Evolutionary conservation across 2,113 vertebrate genomes (phyloP).

Genomic region (Todiramphus saurophagus): DNA sequence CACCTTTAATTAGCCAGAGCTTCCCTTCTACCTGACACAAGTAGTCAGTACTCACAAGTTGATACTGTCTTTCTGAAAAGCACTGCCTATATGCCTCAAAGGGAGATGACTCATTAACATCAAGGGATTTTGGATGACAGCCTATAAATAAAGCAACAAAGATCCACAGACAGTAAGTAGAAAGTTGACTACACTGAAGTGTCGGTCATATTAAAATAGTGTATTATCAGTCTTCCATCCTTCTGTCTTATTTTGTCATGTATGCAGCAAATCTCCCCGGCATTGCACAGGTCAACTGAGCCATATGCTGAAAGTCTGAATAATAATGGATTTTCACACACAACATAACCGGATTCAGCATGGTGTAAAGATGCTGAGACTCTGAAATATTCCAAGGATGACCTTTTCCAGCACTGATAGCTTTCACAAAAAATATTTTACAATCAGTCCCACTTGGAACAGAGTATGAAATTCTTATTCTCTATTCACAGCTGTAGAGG

Average conservation of each 20-base stretch:
- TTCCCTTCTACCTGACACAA: neutral
- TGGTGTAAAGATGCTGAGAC: neutral
- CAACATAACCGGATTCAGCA: neutral
- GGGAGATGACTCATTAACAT: constrained; percentile 41
- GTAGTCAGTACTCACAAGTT: neutral
- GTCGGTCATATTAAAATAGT: neutral
- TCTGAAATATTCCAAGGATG: neutral
- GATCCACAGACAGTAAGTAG: neutral
- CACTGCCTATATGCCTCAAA: neutral
- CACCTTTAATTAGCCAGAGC: constrained; percentile 18
- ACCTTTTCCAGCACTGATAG: neutral
- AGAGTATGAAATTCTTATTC: neutral
- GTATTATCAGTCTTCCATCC: neutral
- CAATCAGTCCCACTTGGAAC: neutral
- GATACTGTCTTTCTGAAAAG: neutral
- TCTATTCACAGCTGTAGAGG: neutral
- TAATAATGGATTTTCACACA: neutral
- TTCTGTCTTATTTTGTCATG: neutral
- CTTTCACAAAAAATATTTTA: neutral
- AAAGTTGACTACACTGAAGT: neutral
- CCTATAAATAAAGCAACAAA: constrained; percentile 53
- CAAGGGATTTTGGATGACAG: constrained; percentile 54
- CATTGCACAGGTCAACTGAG: neutral
- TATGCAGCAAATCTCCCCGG: neutral
- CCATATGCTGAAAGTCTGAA: neutral